phyloP scores from a whole-genome alignment of 2,888 invertebrate species.

The Nemotelus pantherinus region DNA sequence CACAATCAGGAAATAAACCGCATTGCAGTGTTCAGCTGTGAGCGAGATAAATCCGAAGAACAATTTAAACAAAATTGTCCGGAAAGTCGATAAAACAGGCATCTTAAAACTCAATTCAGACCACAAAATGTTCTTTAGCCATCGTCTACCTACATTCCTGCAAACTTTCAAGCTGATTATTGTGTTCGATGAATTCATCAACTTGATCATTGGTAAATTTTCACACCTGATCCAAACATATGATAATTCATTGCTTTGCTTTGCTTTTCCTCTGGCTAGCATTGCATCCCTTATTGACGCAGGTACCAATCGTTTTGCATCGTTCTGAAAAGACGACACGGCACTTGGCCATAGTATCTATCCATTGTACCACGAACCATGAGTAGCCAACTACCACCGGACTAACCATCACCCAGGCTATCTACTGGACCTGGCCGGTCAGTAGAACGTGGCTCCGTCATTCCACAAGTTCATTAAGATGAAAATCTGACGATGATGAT shows the following conservation, averaged over 20 bases:
- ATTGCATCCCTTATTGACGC: background rate
- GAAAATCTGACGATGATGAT: background rate
- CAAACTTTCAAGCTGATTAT: background rate
- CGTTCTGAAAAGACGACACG: conserved; percentile 15
- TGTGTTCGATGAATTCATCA: background rate
- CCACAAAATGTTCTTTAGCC: too few species aligned
- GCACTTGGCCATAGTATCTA: background rate
- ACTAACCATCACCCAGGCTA: background rate
- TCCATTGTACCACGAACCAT: background rate
- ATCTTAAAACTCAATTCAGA: too few species aligned
- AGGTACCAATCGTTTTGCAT: background rate
- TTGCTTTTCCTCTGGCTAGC: background rate
- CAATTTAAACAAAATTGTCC: too few species aligned
- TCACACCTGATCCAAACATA: conserved; percentile 37
- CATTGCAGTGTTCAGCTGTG: too few species aligned
- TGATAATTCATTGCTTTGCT: conserved; percentile 37
- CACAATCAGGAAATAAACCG: too few species aligned
- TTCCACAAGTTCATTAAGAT: conserved; percentile 13
- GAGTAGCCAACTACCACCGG: too few species aligned
- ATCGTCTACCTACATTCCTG: too few species aligned
- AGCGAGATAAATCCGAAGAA: too few species aligned
- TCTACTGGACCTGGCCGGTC: background rate
- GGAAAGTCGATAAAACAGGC: too few species aligned
- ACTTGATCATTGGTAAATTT: conserved; percentile 23
- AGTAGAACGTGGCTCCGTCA: conserved; percentile 17